Evolutionary conservation across 2,797 vertebrate species (phyloP), one percentile per base, ranked within the genome.

Genomic region (Oreortyx pictus): DNA sequence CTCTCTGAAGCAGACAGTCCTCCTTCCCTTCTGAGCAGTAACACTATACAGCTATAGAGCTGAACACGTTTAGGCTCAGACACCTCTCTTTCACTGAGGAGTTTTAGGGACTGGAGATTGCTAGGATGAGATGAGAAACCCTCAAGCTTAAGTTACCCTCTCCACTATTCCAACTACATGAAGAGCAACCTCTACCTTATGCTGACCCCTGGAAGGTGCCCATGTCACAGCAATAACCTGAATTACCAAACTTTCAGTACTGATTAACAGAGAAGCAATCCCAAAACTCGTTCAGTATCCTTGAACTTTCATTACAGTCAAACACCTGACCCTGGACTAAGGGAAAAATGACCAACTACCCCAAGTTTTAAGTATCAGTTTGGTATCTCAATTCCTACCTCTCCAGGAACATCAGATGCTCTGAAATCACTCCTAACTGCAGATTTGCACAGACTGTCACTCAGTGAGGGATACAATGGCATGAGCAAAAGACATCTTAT

Each of bases 151-250:
- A 74, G 39, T 4, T 27, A 35, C 6, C 16, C 37, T 2, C 44
- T 60, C 44, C 43, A n/a, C 56, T 43, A 33, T 61, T 41, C 27
- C 31, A 46, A 52, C 39, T 16, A 33, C 23, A 5, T 2, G 27
- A 74, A 0, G 1, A 27, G 68, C 23, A 54, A 35, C 22, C 60
- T 37, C 50, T 61, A 57, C 35, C 46, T 20, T 8, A 8, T 0
- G 7, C 9, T 13, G 41, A 29, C 31, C 52, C 22, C 50, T 14
- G 46, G 14, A 33, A 47, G 41, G 75, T 35, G 61, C 4, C 41
- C 37, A 2, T 2, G 17, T 9, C 44, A 46, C 0, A 3, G 49
- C 47, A 87, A 46, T 12, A 4, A 10, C 7, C 52, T 31, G 41
- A 61, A 8, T 22, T 18, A 25, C 27, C 25, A 33, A 22, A 7